Percentiles rank a stretch among this genome's conserved stretches.
Conservation (phyloP, 2,888 invertebrate species). For the Eudasyphora cyanicolor region DNA sequence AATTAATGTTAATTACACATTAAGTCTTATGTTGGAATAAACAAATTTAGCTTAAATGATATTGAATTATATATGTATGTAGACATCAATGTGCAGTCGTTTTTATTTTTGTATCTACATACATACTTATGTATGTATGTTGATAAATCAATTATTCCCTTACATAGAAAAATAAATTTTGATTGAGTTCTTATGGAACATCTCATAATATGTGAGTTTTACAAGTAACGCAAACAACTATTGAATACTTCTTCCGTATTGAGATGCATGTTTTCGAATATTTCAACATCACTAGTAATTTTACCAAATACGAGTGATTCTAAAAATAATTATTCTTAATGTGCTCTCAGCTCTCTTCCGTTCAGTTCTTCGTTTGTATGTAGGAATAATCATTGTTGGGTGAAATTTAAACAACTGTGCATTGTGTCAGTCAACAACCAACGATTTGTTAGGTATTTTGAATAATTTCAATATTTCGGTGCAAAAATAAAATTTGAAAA, state of each 20-base stretch:
- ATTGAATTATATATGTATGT: too few relatives aligned
- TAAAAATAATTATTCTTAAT: constrained; percentile 36
- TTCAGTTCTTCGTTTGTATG: not conserved
- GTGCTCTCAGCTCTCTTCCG: not conserved
- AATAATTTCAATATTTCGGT: constrained; percentile 22
- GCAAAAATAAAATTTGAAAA: constrained; percentile 46
- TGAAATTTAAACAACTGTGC: constrained; percentile 11
- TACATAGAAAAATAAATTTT: too few relatives aligned
- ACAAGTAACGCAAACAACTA: not conserved
- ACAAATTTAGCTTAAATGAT: too few relatives aligned
- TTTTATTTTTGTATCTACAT: too few relatives aligned
- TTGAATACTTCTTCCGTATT: constrained; percentile 3
- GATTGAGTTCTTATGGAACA: too few relatives aligned
- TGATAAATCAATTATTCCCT: too few relatives aligned
- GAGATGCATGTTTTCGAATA: constrained; percentile 1
- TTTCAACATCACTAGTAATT: constrained; percentile 41
- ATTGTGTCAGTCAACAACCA: constrained; percentile 8
- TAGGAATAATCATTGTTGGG: constrained; percentile 12
- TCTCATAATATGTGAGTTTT: too few relatives aligned
- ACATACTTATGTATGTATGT: too few relatives aligned
- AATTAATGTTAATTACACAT: too few relatives aligned
- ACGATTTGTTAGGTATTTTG: not conserved
- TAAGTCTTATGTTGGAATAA: too few relatives aligned
- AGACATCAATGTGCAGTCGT: too few relatives aligned
- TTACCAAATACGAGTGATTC: constrained; percentile 24